phyloP scores from a whole-genome alignment of 2,888 invertebrate species.

The Mesorhabditis belari region DNA sequence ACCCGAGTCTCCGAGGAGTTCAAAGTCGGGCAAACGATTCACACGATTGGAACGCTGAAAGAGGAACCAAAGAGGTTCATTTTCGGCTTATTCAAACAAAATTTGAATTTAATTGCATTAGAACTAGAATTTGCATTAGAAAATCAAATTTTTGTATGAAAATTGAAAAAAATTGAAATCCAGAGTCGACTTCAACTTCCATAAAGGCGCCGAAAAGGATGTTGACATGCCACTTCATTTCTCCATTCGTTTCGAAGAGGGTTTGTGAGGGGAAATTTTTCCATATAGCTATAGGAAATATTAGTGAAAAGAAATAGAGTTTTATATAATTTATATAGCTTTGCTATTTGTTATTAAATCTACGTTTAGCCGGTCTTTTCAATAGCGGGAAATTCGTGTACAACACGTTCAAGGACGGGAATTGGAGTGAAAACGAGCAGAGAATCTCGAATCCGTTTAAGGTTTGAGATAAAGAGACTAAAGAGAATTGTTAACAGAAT shows the following conservation, averaged over 20 bases:
- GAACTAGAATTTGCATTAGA: too few species aligned
- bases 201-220: constrained; percentile 44
- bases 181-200: constrained; percentile 52
- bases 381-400: constrained; percentile 47
- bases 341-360: neutral
- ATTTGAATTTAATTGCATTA: too few species aligned
- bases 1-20: constrained; percentile 49
- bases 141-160: neutral
- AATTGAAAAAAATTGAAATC: neutral
- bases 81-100: too few species aligned
- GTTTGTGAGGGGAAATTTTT: constrained; percentile 7
- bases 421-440: constrained; percentile 50
- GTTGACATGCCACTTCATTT: constrained; percentile 51
- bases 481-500: too few species aligned
- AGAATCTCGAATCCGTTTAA: constrained; percentile 48
- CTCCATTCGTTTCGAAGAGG: constrained; percentile 50
- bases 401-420: constrained; percentile 45
- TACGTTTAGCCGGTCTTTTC: constrained; percentile 5
- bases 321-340: neutral
- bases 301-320: neutral
- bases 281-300: neutral
- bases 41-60: constrained; percentile 45
- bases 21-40: constrained; percentile 50
- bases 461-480: constrained; percentile 15
- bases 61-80: constrained; percentile 46